A percentile compares a stretch with the other conserved stretches of the same genome.
These are phyloP conservation scores for Gymnoscopelus microlampas DNA, from an alignment of 2,797 vertebrate species.

Conservation along the genomic window DNA sequence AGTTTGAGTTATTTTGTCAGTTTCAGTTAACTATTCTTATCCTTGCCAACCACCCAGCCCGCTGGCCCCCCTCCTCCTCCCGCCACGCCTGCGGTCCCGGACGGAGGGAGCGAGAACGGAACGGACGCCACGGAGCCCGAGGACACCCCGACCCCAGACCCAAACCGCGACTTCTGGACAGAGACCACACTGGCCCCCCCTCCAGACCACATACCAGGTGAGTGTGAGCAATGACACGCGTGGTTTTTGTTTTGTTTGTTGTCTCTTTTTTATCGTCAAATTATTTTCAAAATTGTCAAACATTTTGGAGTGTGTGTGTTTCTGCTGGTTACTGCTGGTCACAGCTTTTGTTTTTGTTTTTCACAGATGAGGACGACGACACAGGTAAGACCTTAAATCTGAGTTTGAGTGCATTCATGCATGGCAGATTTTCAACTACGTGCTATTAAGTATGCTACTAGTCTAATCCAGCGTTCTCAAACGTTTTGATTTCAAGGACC, in stretches of 20 bases:
- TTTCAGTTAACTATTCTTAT: too few species aligned
- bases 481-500: too few species aligned
- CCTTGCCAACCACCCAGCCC: too few species aligned
- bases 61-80: constrained; percentile 1
- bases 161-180: rapidly evolving
- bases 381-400: constrained; percentile 12
- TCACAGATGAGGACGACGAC: constrained; percentile 5
- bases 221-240: constrained; percentile 33
- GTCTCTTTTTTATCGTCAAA: too few species aligned
- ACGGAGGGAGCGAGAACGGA: neutral
- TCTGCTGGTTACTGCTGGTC: neutral
- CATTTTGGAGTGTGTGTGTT: neutral
- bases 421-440: too few species aligned
- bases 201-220: constrained; percentile 41
- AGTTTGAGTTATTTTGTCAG: too few species aligned
- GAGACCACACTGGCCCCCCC: constrained; percentile 14
- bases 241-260: constrained; percentile 7
- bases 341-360: constrained; percentile 3
- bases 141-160: constrained; percentile 9
- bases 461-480: too few species aligned
- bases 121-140: constrained; percentile 7
- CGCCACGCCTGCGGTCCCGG: neutral
- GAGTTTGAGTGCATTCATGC: neutral
- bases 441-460: too few species aligned
- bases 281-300: neutral